phyloP scores from a whole-genome alignment of 2,797 vertebrate genomes.

The Apogon hyalosoma region DNA sequence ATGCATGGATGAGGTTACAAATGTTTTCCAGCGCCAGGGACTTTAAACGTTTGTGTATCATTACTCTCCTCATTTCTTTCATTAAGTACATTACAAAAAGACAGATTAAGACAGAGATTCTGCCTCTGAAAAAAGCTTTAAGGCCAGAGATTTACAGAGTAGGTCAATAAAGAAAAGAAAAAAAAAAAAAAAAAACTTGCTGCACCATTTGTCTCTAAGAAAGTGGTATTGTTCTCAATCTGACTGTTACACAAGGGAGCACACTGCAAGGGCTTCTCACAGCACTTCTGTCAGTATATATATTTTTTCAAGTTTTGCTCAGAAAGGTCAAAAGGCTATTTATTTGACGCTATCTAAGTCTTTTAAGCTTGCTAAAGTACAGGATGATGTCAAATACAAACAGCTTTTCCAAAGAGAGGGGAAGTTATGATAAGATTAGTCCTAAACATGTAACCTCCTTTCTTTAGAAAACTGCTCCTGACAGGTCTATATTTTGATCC shows the following conservation, averaged over 20 bases:
- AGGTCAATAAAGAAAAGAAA: not conserved
- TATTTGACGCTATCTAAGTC: slow-evolving; percentile 3
- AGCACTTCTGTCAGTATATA: slow-evolving; percentile 10
- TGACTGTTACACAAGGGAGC: slow-evolving; percentile 61
- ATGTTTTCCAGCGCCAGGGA: too few relatives aligned
- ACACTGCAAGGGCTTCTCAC: slow-evolving; percentile 63
- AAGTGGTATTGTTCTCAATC: slow-evolving; percentile 23
- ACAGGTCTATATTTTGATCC: slow-evolving; percentile 18
- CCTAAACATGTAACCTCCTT: slow-evolving; percentile 39
- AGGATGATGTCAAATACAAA: slow-evolving; percentile 61
- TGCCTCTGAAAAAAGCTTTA: slow-evolving; percentile 9
- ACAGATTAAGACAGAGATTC: slow-evolving; percentile 2
- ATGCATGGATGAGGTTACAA: too few relatives aligned
- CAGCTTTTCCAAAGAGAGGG: slow-evolving; percentile 36
- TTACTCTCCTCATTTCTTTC: too few relatives aligned
- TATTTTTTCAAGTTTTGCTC: slow-evolving; percentile 1
- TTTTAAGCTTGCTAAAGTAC: slow-evolving; percentile 63
- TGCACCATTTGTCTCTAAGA: slow-evolving; percentile 1
- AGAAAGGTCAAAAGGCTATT: slow-evolving; percentile 30
- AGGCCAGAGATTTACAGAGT: not conserved
- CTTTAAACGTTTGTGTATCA: too few relatives aligned
- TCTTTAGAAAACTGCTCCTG: slow-evolving; percentile 17
- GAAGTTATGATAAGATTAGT: slow-evolving; percentile 37
- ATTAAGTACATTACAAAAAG: slow-evolving; percentile 2
- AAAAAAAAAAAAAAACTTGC: not conserved